Evolutionary conservation across 2,888 invertebrate genomes (phyloP), one percentile per base, ranked within the genome.

Genomic region (Ferrisia virgata): DNA sequence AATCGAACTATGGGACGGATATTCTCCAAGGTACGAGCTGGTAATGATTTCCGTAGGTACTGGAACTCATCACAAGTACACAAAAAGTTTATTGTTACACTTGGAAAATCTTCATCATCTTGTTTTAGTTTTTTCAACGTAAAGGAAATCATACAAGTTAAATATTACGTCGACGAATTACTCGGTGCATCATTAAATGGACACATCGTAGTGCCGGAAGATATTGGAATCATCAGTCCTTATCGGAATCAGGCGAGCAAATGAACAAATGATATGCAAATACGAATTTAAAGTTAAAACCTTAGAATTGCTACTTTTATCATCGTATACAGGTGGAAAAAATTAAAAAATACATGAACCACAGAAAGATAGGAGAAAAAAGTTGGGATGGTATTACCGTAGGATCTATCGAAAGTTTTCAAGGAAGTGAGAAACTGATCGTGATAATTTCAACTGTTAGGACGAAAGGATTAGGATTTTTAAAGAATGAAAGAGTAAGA

Each of bases 381-480:
- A 86, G 88, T 0, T 89, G 89, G 87, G 85, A 88, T 72, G 88
- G 90, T 4, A 89, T 94, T 8, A 92, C 92, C 87, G 92, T 94
- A 79, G 96, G 96, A 0, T 94, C 96, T 0, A 95, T 95, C 0
- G 96, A 97, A 88, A 92, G 93, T 40, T 96, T 95, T 88, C 96
- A 96, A 89, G 96, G 96, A 0, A 93, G 94, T 86, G 96, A 97
- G 89, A 93, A 94, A 87, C 90, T 92, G 9, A 92, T 95, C 1
- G 94, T 97, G 78, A 92, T 97, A 8, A 92, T 96, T 82, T 93
- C 94, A 0, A 95, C 95, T 0, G 96, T 95, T 13, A 90, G 96
- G 36, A 93, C 94, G 1, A 91, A 91, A 85, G 89, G 90, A 84
- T 87, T 92, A 76, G 91, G 91, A 6, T 91, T 92, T 87, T 88